phyloP scores from a whole-genome alignment of 2,797 vertebrate genomes.

The Sphenodon punctatus region DNA sequence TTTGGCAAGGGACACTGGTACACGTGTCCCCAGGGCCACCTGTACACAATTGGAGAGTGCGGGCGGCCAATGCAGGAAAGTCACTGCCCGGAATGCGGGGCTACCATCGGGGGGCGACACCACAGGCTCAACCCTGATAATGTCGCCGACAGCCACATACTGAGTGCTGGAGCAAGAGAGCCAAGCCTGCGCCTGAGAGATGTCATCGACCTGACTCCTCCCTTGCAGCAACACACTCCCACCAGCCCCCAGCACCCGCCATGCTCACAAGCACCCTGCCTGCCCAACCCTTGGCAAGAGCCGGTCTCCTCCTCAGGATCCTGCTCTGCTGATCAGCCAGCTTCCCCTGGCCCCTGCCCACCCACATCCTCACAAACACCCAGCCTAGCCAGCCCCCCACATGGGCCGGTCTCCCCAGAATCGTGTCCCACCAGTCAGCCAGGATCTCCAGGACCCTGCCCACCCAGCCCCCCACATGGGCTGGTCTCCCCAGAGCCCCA shows the following conservation, averaged over 20 bases:
- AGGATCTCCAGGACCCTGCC: too few relatives aligned
- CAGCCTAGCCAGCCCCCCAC: neutral
- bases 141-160: neutral
- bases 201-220: neutral
- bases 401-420: neutral
- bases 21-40: neutral
- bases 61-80: neutral
- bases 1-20: neutral
- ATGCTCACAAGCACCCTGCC: rapidly evolving
- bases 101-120: neutral
- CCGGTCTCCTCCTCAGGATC: neutral
- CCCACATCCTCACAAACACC: neutral
- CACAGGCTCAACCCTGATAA: neutral
- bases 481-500: too few relatives aligned
- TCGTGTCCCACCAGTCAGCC: too few relatives aligned
- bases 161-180: neutral
- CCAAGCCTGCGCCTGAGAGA: neutral
- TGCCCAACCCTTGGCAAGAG: rapidly evolving
- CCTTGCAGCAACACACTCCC: neutral
- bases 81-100: neutral
- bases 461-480: neutral
- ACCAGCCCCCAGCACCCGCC: rapidly evolving
- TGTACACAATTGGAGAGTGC: neutral
- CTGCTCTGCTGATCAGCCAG: too few relatives aligned
- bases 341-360: neutral